These are phyloP conservation scores for Fregata magnificens DNA, from an alignment of 2,113 vertebrate genomes.

Conservation along the genomic window DNA sequence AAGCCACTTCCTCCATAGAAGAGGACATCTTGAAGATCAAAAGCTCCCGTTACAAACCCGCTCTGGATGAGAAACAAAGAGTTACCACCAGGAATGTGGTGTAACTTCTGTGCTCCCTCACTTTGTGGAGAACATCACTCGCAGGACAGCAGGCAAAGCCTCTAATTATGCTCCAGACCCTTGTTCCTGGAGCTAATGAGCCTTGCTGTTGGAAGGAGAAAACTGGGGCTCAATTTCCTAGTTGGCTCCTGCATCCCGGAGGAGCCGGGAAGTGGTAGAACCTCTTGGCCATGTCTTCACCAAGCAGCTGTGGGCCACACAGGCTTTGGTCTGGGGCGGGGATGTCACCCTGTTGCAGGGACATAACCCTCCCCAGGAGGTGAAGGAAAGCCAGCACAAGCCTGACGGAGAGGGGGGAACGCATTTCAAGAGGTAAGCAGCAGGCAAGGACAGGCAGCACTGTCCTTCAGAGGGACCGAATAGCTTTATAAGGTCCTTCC, in stretches of 20 bases:
- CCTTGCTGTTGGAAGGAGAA: background rate
- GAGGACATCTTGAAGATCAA: constrained; percentile 90
- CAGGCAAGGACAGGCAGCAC: background rate
- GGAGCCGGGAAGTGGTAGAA: background rate
- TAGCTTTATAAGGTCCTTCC: background rate
- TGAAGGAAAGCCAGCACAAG: background rate
- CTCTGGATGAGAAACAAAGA: constrained; percentile 70
- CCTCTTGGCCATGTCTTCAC: background rate
- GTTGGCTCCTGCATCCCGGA: background rate
- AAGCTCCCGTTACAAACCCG: constrained; percentile 84
- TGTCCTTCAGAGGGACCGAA: background rate
- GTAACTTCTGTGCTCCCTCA: background rate
- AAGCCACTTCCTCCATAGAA: constrained; percentile 91
- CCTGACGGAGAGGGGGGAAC: background rate
- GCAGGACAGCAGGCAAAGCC: background rate
- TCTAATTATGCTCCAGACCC: background rate
- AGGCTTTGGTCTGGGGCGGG: background rate
- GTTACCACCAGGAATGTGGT: background rate
- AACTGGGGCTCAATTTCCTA: background rate
- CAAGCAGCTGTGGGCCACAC: background rate
- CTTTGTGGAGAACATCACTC: background rate
- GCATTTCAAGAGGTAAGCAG: background rate
- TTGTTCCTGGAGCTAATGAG: background rate
- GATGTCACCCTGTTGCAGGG: background rate
- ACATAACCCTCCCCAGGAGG: background rate